Conservation (phyloP, 2,113 vertebrate genomes). For the Sander vitreus region DNA sequence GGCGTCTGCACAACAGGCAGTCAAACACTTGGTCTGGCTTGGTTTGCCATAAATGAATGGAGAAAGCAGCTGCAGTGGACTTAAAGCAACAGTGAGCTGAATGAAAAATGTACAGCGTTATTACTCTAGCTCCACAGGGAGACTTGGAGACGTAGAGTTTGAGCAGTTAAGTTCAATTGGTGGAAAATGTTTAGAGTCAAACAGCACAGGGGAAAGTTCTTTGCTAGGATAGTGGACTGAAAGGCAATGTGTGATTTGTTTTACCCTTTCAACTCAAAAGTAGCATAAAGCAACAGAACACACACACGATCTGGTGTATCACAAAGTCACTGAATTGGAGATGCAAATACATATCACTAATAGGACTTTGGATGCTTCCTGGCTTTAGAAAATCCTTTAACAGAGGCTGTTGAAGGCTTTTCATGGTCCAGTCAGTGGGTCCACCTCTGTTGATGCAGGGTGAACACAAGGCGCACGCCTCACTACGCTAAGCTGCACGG, state of each 20-base stretch:
- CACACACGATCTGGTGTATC: neutral
- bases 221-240: neutral
- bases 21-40: slow-evolving; percentile 42
- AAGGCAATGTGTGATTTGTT: neutral
- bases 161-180: neutral
- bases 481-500: slow-evolving; percentile 57
- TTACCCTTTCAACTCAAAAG: neutral
- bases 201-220: slow-evolving; percentile 19
- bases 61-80: slow-evolving; percentile 70
- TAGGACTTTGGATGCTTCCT: slow-evolving; percentile 2
- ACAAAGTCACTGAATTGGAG: neutral
- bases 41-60: slow-evolving; percentile 49
- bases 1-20: slow-evolving; percentile 34
- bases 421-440: slow-evolving; percentile 1
- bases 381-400: neutral
- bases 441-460: slow-evolving; percentile 44
- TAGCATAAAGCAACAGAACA: neutral
- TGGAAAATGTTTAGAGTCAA: slow-evolving; percentile 38
- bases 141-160: slow-evolving; percentile 12
- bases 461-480: slow-evolving; percentile 63
- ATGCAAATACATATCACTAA: neutral
- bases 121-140: slow-evolving; percentile 23
- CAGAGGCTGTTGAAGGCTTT: slow-evolving; percentile 6
- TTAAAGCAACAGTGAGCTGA: slow-evolving; percentile 45
- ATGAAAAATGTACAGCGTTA: slow-evolving; percentile 52